phyloP scores from a whole-genome alignment of 2,113 vertebrate genomes.

The Ibidorhyncha struthersii region DNA sequence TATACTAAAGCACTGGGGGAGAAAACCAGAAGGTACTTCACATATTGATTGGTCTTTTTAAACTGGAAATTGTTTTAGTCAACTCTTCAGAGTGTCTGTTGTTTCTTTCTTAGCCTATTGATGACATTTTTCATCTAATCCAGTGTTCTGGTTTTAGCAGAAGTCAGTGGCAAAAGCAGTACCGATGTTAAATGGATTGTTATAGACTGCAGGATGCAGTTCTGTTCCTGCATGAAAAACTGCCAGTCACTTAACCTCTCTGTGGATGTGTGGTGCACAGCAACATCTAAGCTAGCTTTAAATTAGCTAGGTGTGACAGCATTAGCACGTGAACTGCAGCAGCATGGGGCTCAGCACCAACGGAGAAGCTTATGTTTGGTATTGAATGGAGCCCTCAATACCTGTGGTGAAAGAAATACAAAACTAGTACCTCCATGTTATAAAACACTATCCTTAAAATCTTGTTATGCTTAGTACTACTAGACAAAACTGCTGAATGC shows the following conservation, averaged over 20 bases:
- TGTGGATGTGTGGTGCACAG: neutral
- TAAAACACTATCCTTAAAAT: neutral
- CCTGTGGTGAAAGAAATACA: neutral
- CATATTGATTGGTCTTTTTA: neutral
- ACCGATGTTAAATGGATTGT: neutral
- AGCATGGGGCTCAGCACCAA: neutral
- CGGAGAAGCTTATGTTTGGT: neutral
- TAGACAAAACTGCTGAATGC: neutral
- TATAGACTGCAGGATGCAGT: neutral
- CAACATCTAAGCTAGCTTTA: neutral
- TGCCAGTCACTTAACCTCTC: neutral
- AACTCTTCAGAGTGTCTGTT: neutral
- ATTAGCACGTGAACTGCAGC: neutral
- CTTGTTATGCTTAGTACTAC: neutral
- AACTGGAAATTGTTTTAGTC: neutral
- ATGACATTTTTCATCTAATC: neutral
- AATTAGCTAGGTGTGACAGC: neutral
- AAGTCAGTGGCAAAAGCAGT: neutral
- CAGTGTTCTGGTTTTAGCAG: neutral
- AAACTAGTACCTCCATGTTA: neutral
- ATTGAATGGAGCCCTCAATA: neutral
- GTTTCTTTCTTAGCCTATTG: neutral
- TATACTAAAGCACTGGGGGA: neutral
- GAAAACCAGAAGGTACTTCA: neutral
- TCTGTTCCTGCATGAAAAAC: neutral